phyloP scores from a whole-genome alignment of 2,113 vertebrate species.

The Pontoporia blainvillei region DNA sequence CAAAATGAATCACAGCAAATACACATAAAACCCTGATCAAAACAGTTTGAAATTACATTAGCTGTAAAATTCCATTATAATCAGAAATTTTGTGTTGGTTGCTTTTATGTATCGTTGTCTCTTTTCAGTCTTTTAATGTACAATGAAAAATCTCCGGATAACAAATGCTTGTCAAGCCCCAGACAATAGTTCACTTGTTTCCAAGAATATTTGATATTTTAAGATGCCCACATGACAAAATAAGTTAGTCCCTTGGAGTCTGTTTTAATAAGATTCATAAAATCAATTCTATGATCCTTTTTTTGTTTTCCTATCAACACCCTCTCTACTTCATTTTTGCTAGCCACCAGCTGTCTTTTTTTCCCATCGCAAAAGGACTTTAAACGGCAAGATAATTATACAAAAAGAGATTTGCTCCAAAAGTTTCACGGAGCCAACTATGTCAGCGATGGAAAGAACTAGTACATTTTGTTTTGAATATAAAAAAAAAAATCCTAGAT shows the following conservation, averaged over 20 bases:
- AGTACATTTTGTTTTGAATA: conserved; percentile 73
- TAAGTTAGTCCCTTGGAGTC: conserved; percentile 13
- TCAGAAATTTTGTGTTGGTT: background rate
- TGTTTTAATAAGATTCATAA: conserved; percentile 43
- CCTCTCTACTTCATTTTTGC: conserved; percentile 25
- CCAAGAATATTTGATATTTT: conserved; percentile 38
- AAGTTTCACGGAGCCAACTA: conserved; percentile 65
- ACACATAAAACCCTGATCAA: background rate
- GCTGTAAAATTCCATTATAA: background rate
- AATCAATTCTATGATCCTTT: conserved; percentile 27
- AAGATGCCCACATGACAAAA: conserved; percentile 45
- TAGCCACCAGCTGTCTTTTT: conserved; percentile 56
- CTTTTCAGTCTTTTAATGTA: background rate
- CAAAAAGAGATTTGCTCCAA: conserved; percentile 62
- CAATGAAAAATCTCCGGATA: background rate
- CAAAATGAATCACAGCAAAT: background rate
- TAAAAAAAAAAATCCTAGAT: conserved; percentile 26
- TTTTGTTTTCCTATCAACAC: conserved; percentile 18
- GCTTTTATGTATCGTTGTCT: background rate
- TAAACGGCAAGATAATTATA: conserved; percentile 61
- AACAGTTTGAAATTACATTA: background rate
- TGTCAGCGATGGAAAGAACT: conserved; percentile 74
- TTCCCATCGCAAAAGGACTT: conserved; percentile 47
- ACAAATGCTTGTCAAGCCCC: background rate
- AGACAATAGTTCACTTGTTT: background rate